These are phyloP conservation scores for Xenopus tropicalis DNA, from an alignment of 2,113 vertebrate species.

Conservation along the genomic window UCB_Xtro_10.0 CM004445.2:35012501-35013000, in stretches of 20 bases:
- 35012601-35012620: background rate
- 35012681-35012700: background rate
- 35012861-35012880: too few species aligned
- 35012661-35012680: background rate
- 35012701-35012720: background rate
- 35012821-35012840: too few species aligned
- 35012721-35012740: background rate
- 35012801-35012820: too few species aligned
- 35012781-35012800: too few species aligned
- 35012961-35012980: too few species aligned
- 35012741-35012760: background rate
- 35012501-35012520: background rate
- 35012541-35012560: slow-evolving; percentile 1
- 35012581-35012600: slow-evolving; percentile 8
- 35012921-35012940: too few species aligned
- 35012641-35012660: background rate
- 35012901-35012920: too few species aligned
- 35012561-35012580: slow-evolving; percentile 2
- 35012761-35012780: background rate
- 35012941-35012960: too few species aligned
- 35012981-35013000: too few species aligned
- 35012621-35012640: slow-evolving; percentile 7
- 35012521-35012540: background rate
- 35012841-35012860: too few species aligned
- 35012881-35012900: too few species aligned